Evolutionary conservation across 2,888 invertebrate genomes (phyloP).

Genomic region (Stegophylla sp.): DNA sequence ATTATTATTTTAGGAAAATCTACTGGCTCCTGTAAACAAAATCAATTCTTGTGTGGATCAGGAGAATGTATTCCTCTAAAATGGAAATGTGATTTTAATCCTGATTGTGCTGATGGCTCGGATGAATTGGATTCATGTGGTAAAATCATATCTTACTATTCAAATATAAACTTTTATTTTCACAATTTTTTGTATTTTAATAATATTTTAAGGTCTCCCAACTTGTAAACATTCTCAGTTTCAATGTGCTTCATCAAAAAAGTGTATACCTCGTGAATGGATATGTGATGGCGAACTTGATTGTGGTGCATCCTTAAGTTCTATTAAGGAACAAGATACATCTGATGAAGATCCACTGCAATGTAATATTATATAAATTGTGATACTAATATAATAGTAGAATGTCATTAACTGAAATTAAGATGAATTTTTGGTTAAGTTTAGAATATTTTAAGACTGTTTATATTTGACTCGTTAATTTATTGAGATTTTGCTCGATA

Average conservation of each 20-base stretch:
- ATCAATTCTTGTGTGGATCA: constrained; percentile 70
- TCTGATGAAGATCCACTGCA: constrained; percentile 75
- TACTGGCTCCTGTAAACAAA: constrained; percentile 60
- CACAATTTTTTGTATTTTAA: constrained; percentile 57
- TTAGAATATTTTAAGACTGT: too few species aligned
- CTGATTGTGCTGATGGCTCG: constrained; percentile 72
- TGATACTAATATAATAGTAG: not conserved
- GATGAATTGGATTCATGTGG: constrained; percentile 72
- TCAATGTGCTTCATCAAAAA: constrained; percentile 74
- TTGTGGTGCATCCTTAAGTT: constrained; percentile 71
- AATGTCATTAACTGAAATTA: not conserved
- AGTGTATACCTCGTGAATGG: constrained; percentile 79
- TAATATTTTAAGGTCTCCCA: constrained; percentile 66
- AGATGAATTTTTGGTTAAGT: too few species aligned
- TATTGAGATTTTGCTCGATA: too few species aligned
- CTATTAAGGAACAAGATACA: constrained; percentile 66
- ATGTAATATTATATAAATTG: constrained; percentile 68
- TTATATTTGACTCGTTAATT: too few species aligned
- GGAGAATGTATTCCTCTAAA: constrained; percentile 71
- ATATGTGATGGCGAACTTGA: constrained; percentile 80
- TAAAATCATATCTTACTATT: constrained; percentile 63
- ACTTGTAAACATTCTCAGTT: constrained; percentile 76
- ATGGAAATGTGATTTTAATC: constrained; percentile 72
- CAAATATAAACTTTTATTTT: constrained; percentile 25
- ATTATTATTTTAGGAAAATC: constrained; percentile 30